Conservation (phyloP, 2,888 invertebrate species). For the Pomacea canaliculata region DNA sequence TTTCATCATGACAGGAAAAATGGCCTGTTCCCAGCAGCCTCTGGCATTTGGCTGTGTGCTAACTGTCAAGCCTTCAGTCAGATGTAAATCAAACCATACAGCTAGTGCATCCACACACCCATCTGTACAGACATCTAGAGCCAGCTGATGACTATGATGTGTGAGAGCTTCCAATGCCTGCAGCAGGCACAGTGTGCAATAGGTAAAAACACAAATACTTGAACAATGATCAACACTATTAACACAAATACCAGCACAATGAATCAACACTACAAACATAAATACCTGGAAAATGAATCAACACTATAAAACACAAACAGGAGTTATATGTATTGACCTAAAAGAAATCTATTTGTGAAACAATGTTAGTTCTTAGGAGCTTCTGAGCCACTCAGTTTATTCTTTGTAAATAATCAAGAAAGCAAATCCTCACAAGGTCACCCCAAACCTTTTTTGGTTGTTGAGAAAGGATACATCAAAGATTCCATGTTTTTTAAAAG, state of each 20-base stretch:
- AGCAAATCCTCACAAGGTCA: too few species aligned
- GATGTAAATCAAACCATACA: constrained; percentile 81
- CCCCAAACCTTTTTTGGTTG: too few species aligned
- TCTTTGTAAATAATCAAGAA: too few species aligned
- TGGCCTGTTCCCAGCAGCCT: constrained; percentile 84
- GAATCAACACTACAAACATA: neutral
- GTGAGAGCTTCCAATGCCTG: neutral
- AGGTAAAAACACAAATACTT: neutral
- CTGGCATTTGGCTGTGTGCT: constrained; percentile 75
- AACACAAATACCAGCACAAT: neutral
- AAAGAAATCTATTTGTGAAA: too few species aligned
- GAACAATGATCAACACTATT: neutral
- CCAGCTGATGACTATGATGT: constrained; percentile 2
- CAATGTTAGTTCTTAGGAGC: too few species aligned
- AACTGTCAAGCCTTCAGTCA: constrained; percentile 76
- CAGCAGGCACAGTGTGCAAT: neutral
- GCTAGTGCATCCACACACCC: constrained; percentile 78
- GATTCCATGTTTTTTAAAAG: too few species aligned
- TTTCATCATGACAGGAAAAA: constrained; percentile 74
- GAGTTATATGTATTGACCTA: too few species aligned
- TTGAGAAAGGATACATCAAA: too few species aligned
- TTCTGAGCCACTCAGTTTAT: too few species aligned
- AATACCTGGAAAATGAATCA: too few species aligned
- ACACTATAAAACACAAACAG: too few species aligned
- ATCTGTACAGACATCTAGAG: constrained; percentile 46